phyloP scores from a whole-genome alignment of 2,888 invertebrate genomes.

The Callyntrura guangdongensis region DNA sequence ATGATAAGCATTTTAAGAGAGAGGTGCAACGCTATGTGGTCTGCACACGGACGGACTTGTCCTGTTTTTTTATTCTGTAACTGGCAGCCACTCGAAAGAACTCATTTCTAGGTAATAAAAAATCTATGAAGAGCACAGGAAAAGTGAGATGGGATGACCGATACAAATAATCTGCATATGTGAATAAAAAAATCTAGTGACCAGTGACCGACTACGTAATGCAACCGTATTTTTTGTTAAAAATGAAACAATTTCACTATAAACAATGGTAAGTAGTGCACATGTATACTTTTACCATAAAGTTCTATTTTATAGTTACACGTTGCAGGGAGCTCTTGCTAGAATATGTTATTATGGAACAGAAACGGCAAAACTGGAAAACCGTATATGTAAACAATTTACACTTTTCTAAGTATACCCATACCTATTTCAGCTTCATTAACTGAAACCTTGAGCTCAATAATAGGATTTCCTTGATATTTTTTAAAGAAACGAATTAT shows the following conservation, averaged over 20 bases:
- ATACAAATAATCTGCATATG: conserved; percentile 74
- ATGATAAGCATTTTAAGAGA: neutral
- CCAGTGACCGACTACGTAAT: neutral
- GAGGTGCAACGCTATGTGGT: conserved; percentile 24
- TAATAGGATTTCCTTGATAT: neutral
- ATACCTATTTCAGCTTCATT: conserved; percentile 14
- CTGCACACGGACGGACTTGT: neutral
- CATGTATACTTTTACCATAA: no score
- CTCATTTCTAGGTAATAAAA: conserved; percentile 52
- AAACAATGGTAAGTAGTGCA: neutral
- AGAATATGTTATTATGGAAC: no score
- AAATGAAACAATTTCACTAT: neutral
- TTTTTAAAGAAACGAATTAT: conserved; percentile 9
- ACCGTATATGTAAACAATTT: no score
- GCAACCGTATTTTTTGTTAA: conserved; percentile 12
- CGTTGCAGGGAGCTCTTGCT: no score
- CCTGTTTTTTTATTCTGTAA: neutral
- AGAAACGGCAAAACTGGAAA: no score
- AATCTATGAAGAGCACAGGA: conserved; percentile 48
- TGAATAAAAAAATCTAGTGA: neutral
- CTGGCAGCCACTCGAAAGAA: conserved; percentile 9
- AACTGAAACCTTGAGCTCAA: neutral
- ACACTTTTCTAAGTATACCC: no score
- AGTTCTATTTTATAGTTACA: no score
- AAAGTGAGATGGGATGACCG: conserved; percentile 66